Percentiles rank a stretch among this genome's conserved stretches.
phyloP scores from a whole-genome alignment of 2,113 vertebrate genomes.

The Cebus imitator region DNA sequence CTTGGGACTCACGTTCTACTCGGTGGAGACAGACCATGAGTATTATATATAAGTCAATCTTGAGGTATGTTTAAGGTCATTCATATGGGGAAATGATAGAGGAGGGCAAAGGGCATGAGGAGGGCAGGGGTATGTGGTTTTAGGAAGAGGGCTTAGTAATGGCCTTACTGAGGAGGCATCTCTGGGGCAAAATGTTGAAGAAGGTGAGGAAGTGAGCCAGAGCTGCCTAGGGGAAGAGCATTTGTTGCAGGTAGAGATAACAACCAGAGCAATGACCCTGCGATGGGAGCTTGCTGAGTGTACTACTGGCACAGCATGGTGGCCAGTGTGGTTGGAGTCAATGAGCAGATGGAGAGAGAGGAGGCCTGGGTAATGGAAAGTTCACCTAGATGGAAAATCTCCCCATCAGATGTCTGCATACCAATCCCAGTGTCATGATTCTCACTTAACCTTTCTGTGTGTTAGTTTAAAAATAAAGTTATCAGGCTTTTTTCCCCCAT shows the following conservation, averaged over 20 bases:
- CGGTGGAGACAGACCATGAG: not conserved
- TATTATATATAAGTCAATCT: not conserved
- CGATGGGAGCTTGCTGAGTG: not conserved
- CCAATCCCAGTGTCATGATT: not conserved
- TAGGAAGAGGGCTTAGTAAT: not conserved
- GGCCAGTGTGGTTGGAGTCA: not conserved
- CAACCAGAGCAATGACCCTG: not conserved
- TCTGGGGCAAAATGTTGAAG: not conserved
- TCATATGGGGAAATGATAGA: not conserved
- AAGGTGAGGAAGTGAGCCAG: not conserved
- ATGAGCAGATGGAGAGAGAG: no score
- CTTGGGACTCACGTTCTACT: not conserved
- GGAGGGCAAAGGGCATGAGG: not conserved
- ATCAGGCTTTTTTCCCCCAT: not conserved
- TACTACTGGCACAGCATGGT: not conserved
- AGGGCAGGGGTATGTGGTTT: rapidly evolving
- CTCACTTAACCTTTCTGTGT: not conserved
- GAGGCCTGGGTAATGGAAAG: not conserved
- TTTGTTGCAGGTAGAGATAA: not conserved
- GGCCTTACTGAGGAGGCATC: not conserved
- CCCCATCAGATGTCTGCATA: not conserved
- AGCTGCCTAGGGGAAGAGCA: not conserved
- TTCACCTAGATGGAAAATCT: not conserved
- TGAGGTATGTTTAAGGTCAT: not conserved
- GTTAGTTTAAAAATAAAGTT: not conserved